Evolutionary conservation across 1,140 invertebrate species (phyloP), one percentile per base, ranked within the genome.

Genomic region (Drosophila orosa): DNA sequence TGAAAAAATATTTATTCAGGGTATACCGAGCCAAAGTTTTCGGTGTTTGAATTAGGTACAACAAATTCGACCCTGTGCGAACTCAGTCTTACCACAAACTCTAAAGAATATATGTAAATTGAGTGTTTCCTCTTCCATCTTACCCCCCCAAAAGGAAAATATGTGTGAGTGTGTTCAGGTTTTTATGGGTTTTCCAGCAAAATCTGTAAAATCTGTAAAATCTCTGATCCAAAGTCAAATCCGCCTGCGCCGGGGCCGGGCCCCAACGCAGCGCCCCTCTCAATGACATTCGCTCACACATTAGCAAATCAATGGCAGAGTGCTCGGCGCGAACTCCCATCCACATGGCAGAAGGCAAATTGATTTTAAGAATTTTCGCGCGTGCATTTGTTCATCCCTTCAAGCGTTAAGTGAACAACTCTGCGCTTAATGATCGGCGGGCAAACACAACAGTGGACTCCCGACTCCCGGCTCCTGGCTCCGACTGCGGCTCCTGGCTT

Each of bases 281-380:
- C 59, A 80, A 84, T 78, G 81, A 86, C 82, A 85, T 81, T 84
- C 61, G 60, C 58, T 25, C 3, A 50, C 58, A 68, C 66, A 80
- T 73, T 57, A 58, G 73, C 59, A 47, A 77, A 80, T 71, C 76
- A 84, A 56, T 60, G 68, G 56, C 60, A 73, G 60, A 27, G 45
- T 35, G 24, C 42, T 57, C 45, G 47, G 13, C 22, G 1, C 15
- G 22, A 24, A 5, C 54, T 58, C 33, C 57, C 65, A 52, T 52
- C 63, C 47, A 73, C 45, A 74, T 50, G 59, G 39, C 31, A 65
- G 78, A 45, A 25, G 74, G 65, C 78, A 82, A 86, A 86, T 87
- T 86, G 79, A 86, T 86, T 87, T 87, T 83, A 66, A 82, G 83
- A 86, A 87, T 87, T 87, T 87, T 65, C 81, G 81, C 81, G 78